phyloP scores from a whole-genome alignment of 2,797 vertebrate species.

The Enteromius thamalakanensis region DNA sequence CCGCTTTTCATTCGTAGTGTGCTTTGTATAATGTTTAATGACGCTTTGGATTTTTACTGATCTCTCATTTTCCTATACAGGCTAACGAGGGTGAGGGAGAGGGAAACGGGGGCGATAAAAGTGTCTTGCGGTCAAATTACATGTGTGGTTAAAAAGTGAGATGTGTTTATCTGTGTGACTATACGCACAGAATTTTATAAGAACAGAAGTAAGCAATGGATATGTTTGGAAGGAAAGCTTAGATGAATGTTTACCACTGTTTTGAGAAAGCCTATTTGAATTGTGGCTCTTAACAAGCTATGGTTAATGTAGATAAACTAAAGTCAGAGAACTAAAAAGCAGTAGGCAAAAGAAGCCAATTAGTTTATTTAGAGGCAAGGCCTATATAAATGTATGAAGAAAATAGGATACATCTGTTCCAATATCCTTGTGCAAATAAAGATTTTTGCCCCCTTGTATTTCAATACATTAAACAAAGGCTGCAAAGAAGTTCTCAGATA shows the following conservation, averaged over 20 bases:
- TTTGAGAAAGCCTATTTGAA: neutral
- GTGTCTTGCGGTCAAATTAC: conserved; percentile 45
- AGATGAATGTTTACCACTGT: neutral
- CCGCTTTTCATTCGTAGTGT: conserved; percentile 72
- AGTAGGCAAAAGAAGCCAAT: neutral
- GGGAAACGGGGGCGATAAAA: conserved; percentile 48
- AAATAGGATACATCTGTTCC: neutral
- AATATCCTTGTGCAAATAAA: neutral
- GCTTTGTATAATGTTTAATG: conserved; percentile 79
- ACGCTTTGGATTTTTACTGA: conserved; percentile 77
- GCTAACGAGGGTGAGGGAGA: conserved; percentile 67
- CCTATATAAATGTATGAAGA: neutral
- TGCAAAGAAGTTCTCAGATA: neutral
- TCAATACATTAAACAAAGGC: neutral
- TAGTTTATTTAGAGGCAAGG: neutral
- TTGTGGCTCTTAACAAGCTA: neutral
- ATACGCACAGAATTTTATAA: neutral
- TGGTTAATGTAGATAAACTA: neutral
- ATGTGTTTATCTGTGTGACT: neutral
- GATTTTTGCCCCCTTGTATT: neutral
- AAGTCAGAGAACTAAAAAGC: neutral
- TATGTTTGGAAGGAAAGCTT: neutral
- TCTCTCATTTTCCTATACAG: conserved; percentile 69
- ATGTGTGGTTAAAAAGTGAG: conserved; percentile 13
- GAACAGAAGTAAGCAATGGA: neutral